These are phyloP conservation scores for Caenorhabditis zanzibari DNA, from an alignment of 2,888 invertebrate species.

Conservation along the genomic window DNA sequence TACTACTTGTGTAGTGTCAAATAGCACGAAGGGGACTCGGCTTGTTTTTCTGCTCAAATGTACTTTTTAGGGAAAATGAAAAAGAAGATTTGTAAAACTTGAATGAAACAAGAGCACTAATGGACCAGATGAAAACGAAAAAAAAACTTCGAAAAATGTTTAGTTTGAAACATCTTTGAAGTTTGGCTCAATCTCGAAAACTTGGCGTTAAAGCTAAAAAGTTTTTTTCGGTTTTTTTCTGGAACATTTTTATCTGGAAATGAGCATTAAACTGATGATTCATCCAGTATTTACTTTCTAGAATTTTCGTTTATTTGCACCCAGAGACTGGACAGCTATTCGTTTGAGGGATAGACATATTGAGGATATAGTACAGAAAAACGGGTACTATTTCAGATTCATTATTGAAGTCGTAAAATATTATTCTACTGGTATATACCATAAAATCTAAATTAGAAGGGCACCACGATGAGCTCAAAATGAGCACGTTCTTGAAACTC, in stretches of 20 bases:
- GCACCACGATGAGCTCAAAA: too few relatives aligned
- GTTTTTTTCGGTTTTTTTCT: neutral
- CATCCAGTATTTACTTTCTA: neutral
- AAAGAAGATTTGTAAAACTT: neutral
- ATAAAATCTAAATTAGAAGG: too few relatives aligned
- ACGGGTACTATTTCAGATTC: too few relatives aligned
- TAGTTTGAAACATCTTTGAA: too few relatives aligned
- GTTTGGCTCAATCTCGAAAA: too few relatives aligned
- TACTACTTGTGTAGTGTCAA: constrained; percentile 32
- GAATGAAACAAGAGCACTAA: neutral
- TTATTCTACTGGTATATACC: too few relatives aligned
- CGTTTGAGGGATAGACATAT: neutral
- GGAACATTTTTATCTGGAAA: neutral
- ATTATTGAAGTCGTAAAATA: too few relatives aligned
- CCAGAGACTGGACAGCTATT: constrained; percentile 7
- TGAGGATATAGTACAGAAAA: neutral
- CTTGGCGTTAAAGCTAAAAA: too few relatives aligned
- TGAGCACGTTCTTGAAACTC: too few relatives aligned
- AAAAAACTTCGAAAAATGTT: too few relatives aligned
- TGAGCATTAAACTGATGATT: neutral
- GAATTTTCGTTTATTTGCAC: constrained; percentile 11
- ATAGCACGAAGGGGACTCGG: constrained; percentile 38
- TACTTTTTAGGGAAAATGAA: neutral
- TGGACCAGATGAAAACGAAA: too few relatives aligned
- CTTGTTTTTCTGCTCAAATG: constrained; percentile 5